Evolutionary conservation across 1,140 invertebrate genomes (phyloP), one percentile per base, ranked within the genome.

Genomic region (Macrocentrus cingulum): DNA sequence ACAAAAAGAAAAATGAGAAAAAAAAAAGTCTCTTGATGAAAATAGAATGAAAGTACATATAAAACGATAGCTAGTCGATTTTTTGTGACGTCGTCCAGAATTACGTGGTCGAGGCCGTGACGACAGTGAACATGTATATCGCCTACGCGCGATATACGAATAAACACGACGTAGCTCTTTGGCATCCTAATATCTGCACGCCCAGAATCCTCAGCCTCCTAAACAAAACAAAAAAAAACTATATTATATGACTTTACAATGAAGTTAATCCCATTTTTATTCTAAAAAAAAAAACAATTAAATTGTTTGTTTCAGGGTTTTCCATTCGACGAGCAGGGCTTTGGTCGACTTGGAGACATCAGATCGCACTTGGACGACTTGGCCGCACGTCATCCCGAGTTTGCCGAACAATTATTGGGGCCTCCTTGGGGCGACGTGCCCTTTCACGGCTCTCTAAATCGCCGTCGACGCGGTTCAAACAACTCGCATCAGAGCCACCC

Each of bases 241-340:
- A 29, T 6, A n/a, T n/a, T n/a, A n/a, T n/a, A n/a, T n/a, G n/a
- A n/a, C n/a, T n/a, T n/a, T n/a, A n/a, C n/a, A n/a, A n/a, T n/a
- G n/a, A n/a, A n/a, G n/a, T n/a, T n/a, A n/a, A n/a, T n/a, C n/a
- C n/a, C n/a, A n/a, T n/a, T n/a, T n/a, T n/a, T n/a, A n/a, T n/a
- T n/a, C n/a, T n/a, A n/a, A n/a, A n/a, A n/a, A n/a, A n/a, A n/a
- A n/a, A n/a, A n/a, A n/a, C n/a, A n/a, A n/a, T n/a, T n/a, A n/a
- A 39, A 39, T 39, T n/a, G 36, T 4, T 39, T 15, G 13, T 39
- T 39, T 19, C 80, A 88, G 87, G 86, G 84, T 48, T 87, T 87
- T 66, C 84, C 85, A 36, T 88, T 88, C 69, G 85, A 87, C 71
- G 85, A 87, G 66, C 75, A 76, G 15, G 81, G 82, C 48, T 81